Base-by-base conservation (phyloP, 37 sponge, comb jelly and placozoan species). In the Chondrilla cf. caribensis region DNA sequence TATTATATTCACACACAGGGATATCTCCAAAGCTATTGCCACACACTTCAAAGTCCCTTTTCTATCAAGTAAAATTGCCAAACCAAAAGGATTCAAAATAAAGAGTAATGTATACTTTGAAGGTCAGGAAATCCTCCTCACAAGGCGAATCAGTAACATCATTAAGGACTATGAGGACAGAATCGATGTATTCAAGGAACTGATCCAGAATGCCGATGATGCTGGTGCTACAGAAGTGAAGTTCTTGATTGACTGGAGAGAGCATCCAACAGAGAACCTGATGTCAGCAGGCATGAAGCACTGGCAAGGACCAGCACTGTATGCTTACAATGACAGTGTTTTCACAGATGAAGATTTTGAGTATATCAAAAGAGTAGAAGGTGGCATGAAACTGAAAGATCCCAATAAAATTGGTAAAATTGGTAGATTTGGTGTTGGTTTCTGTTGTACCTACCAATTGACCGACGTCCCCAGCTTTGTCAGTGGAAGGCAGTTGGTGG, bases 201-300 rank as follows among this genome's bases (percentile, higher is more conserved):
- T 94, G 3, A 84, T 90, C 31, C 95, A 94, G 72, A 94, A 94
- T 90, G 95, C 95, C 60, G 95, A 94, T 83, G 95, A 94, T 88
- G 95, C 95, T 24, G 66, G 57, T 58, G 95, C 95, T 8, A 83
- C 58, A 31, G 77, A 86, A 58, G 83, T 94, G 25, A 88, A 87
- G 75, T 88, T 94, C 78, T 71, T 94, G 11, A 58, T 94, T 41
- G 91, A 94, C 64, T 86, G 89, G 89, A 64, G 86, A 68, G 37
- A 82, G 18, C 80, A 85, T 65, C 70, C 86, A 11, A 54, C 26
- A 36, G 62, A 38, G 35, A 60, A 77, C 36, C 55, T 94, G 17
- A 15, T 94, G 2, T 26, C 78, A 19, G 58, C 51, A 11, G 95
- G 86, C 26, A 77, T 94, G 79, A 79, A 47, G 54, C 58, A 64